These are phyloP conservation scores for Candidula unifasciata DNA, from an alignment of 2,888 invertebrate species.

Conservation along the genomic window DNA sequence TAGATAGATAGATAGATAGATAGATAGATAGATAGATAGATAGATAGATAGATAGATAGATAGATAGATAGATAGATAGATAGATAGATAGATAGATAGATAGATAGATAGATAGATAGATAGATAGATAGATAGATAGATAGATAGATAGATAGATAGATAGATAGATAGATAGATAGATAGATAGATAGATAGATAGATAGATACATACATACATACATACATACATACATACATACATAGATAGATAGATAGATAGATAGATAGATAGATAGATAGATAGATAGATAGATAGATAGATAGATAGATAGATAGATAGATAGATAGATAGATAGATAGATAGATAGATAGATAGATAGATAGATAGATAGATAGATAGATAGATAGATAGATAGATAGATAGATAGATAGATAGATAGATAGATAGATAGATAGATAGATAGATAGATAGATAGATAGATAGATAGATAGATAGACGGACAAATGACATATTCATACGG, in stretches of 20 bases:
- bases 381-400: neutral
- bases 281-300: neutral
- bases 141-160: no score
- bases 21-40: conserved; percentile 9
- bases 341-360: conserved; percentile 8
- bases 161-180: no score
- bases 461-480: conserved; percentile 8
- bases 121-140: neutral
- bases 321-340: conserved; percentile 8
- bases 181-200: no score
- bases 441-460: conserved; percentile 8
- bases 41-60: conserved; percentile 10
- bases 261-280: conserved; percentile 6
- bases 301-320: conserved; percentile 8
- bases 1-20: conserved; percentile 8
- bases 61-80: conserved; percentile 11
- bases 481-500: no score
- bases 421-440: neutral
- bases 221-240: neutral
- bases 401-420: neutral
- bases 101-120: neutral
- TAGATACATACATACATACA: neutral
- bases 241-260: neutral
- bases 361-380: conserved; percentile 8
- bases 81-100: conserved; percentile 8